These are phyloP conservation scores for Periplaneta americana DNA, from an alignment of 1,140 invertebrate species.

Conservation along the genomic window DNA sequence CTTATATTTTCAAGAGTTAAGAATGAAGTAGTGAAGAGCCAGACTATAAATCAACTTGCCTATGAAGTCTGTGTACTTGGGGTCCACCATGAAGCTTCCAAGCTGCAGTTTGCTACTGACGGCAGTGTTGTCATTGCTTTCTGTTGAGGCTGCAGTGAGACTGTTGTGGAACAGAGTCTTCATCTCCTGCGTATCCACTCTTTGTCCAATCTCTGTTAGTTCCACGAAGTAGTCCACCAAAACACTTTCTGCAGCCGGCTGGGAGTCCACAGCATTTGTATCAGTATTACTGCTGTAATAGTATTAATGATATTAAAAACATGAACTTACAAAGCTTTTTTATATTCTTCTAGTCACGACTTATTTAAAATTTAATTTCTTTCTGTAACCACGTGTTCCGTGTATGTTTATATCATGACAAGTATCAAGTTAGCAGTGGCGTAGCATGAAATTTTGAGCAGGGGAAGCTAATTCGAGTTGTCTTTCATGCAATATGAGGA, in stretches of 20 bases:
- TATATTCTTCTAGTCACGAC: neutral
- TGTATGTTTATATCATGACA: too few species aligned
- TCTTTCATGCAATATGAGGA: too few species aligned
- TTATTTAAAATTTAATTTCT: neutral
- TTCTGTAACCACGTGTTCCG: too few species aligned
- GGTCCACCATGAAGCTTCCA: conserved; percentile 76
- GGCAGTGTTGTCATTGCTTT: conserved; percentile 32
- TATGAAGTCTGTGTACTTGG: conserved; percentile 82
- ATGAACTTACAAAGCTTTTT: neutral
- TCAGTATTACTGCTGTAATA: neutral
- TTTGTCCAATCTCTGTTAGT: conserved; percentile 65
- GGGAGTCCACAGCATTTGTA: neutral
- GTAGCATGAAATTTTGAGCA: too few species aligned
- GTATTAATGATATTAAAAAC: too few species aligned
- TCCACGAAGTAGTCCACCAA: conserved; percentile 84
- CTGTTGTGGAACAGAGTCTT: conserved; percentile 77
- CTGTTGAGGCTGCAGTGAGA: conserved; percentile 34
- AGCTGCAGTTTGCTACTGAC: conserved; percentile 45
- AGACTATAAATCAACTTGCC: conserved; percentile 56
- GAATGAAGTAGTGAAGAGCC: too few species aligned
- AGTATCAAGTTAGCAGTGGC: too few species aligned
- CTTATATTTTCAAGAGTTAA: too few species aligned
- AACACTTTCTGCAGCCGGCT: conserved; percentile 67
- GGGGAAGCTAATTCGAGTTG: too few species aligned
- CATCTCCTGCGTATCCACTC: conserved; percentile 74